Conservation (phyloP, 2,113 vertebrate genomes). For the Drymodes brunneopygia region DNA sequence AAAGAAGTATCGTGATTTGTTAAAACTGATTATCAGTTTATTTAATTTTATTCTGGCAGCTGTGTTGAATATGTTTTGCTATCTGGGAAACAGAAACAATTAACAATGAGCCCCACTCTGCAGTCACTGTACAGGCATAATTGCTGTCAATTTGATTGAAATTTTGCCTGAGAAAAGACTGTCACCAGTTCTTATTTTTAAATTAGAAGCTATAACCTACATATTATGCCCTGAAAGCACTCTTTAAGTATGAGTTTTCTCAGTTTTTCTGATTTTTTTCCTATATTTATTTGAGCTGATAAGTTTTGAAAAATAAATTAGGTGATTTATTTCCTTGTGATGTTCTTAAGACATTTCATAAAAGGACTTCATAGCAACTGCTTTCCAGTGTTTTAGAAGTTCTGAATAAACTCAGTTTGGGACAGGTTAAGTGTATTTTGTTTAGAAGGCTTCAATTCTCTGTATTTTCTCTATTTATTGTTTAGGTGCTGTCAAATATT, state of each 20-base stretch:
- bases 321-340: not conserved
- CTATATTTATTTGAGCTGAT: not conserved
- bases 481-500: not conserved
- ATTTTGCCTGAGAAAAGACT: not conserved
- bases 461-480: not conserved
- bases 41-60: constrained; percentile 2
- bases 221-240: not conserved
- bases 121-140: constrained; percentile 8
- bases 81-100: constrained; percentile 33
- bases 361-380: not conserved
- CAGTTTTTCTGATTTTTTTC: not conserved
- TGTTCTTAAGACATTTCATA: not conserved
- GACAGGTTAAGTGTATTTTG: not conserved
- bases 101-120: constrained; percentile 10
- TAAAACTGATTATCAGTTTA: not conserved
- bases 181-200: not conserved
- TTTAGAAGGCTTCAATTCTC: not conserved
- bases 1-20: not conserved
- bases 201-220: not conserved
- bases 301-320: not conserved
- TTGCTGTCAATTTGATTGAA: constrained; percentile 50
- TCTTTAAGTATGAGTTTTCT: not conserved
- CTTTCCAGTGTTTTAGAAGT: not conserved
- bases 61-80: not conserved
- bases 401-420: not conserved